Percentiles rank a stretch among this genome's conserved stretches.
phyloP scores from a whole-genome alignment of 2,113 vertebrate species.

The Hassar affinis region DNA sequence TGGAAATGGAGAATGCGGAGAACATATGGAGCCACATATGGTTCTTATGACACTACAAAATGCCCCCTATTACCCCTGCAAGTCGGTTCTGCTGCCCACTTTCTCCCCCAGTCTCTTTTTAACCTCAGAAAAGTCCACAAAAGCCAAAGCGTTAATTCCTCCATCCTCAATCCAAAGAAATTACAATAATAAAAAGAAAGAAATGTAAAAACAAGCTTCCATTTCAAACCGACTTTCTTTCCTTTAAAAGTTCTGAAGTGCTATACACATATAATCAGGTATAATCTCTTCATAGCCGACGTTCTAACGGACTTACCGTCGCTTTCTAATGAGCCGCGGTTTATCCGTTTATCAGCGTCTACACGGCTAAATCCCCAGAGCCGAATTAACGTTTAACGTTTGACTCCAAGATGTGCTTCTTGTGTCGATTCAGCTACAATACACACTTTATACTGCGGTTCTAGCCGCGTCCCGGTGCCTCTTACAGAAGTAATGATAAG shows the following conservation, averaged over 20 bases:
- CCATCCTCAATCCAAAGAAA: not conserved
- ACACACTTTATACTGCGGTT: not conserved
- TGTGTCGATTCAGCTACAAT: not conserved
- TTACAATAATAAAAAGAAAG: not conserved
- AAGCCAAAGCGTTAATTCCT: not conserved
- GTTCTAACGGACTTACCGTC: no score
- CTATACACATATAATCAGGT: no score
- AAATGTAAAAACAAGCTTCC: not conserved
- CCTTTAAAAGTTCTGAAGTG: not conserved
- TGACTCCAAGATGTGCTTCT: not conserved
- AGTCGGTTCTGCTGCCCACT: constrained; percentile 70
- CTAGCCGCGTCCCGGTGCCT: no score
- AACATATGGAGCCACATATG: constrained; percentile 75
- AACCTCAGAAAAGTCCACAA: not conserved
- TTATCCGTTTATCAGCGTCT: not conserved
- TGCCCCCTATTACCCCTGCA: constrained; percentile 72
- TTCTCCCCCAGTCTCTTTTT: not conserved
- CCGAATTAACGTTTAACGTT: not conserved
- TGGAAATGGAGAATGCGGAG: constrained; percentile 62
- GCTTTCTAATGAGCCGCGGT: no score
- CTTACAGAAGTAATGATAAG: not conserved
- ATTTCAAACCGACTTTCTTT: not conserved
- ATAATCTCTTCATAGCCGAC: no score
- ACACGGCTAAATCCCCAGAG: not conserved
- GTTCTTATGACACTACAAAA: constrained; percentile 72